Evolutionary conservation across 2,797 vertebrate species (phyloP).

Genomic region (Bradypodion pumilum): DNA sequence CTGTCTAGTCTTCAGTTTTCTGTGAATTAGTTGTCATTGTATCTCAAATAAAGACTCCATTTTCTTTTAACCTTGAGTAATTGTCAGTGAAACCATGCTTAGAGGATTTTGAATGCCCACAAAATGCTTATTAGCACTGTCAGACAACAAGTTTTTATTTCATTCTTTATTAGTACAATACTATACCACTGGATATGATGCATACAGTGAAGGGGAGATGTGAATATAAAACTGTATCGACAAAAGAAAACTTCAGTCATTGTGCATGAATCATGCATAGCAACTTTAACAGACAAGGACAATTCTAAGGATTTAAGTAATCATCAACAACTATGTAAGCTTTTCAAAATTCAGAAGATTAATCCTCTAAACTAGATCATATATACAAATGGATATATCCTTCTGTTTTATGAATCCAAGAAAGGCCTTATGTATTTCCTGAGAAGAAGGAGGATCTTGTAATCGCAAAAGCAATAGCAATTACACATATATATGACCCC

Average conservation of each 20-base stretch:
- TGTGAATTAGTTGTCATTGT: not conserved
- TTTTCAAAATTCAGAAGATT: conserved; percentile 40
- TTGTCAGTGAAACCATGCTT: not conserved
- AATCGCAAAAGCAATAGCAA: too few relatives aligned
- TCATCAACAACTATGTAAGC: conserved; percentile 53
- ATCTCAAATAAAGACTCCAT: not conserved
- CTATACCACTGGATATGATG: conserved; percentile 20
- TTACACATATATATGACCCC: too few relatives aligned
- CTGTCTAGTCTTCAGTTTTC: not conserved
- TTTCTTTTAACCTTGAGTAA: not conserved
- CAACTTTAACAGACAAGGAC: conserved; percentile 50
- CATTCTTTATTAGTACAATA: not conserved
- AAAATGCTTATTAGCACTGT: not conserved
- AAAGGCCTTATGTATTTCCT: not conserved
- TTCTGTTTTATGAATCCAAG: conserved; percentile 45
- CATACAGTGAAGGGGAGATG: conserved; percentile 32
- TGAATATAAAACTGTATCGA: conserved; percentile 63
- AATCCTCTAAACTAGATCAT: conserved; percentile 28
- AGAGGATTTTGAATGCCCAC: not conserved
- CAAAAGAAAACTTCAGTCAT: conserved; percentile 48
- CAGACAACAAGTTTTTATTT: not conserved
- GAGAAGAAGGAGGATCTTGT: not conserved
- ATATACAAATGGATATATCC: conserved; percentile 46
- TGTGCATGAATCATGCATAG: conserved; percentile 54
- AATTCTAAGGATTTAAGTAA: conserved; percentile 50